Percentiles rank a stretch among this genome's conserved stretches.
Conservation (phyloP, 2,113 vertebrate genomes). For the Chaetura pelagica region DNA sequence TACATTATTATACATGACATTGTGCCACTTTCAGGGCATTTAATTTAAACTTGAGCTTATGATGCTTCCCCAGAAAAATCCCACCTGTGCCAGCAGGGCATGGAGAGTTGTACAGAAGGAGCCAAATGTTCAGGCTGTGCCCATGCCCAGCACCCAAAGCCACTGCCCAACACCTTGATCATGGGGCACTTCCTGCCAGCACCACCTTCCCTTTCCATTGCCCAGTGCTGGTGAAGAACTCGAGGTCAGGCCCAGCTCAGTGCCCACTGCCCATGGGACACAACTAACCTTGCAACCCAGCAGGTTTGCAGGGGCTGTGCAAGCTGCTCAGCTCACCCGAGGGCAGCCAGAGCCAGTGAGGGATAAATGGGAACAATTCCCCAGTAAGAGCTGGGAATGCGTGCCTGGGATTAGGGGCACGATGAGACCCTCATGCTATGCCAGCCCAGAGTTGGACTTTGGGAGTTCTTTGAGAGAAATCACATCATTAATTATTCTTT, state of each 20-base stretch:
- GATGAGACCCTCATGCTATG: not conserved
- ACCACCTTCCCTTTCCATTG: not conserved
- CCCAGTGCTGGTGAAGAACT: not conserved
- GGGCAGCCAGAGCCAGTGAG: not conserved
- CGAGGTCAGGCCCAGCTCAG: not conserved
- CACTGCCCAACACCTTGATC: not conserved
- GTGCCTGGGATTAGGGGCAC: no score
- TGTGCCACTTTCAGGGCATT: not conserved
- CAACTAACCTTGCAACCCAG: not conserved
- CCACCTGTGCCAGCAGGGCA: not conserved
- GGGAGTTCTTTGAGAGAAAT: not conserved
- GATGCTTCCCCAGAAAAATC: not conserved
- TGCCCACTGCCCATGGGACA: rapidly evolving
- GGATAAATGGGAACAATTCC: not conserved
- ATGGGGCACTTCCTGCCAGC: not conserved
- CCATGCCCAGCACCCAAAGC: rapidly evolving
- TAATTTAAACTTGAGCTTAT: not conserved
- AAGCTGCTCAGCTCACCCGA: not conserved
- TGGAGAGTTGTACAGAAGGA: not conserved
- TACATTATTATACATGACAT: not conserved
- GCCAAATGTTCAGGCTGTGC: rapidly evolving
- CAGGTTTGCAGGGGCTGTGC: not conserved
- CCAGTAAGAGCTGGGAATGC: not conserved
- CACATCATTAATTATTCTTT: not conserved
- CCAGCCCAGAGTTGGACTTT: no score